Base-by-base conservation (phyloP, 2,888 invertebrate genomes). In the Lepeophtheirus nordmannii region DNA sequence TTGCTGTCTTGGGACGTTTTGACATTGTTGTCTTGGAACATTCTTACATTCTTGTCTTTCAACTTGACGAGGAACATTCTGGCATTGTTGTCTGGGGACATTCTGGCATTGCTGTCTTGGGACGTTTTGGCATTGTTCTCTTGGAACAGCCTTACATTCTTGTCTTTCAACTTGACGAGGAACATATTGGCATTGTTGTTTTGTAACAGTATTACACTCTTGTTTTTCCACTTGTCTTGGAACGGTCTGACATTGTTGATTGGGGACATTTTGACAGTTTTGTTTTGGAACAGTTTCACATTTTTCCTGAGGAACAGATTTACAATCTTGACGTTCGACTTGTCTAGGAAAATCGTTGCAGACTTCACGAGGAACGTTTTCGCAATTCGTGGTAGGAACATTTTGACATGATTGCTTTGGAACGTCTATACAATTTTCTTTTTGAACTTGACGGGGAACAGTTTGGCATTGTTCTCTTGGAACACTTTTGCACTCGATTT, bases 381-480 rank as follows among this genome's bases (percentile, higher is more conserved):
- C 9, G 20, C 65, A 63, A 1, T 23, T 23, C 10, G 17, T 39
- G 9, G 53, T 46, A 11, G 63, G 63, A 8, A 63, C 63, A 1
- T 46, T 14, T n/a, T 46, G 14, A 20, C 65, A 58, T 9, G 1
- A 12, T 39, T 65, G 65, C 30, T 58, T 58, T 20, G 65, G 65
- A 39, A 65, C 58, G 11, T 65, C 58, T 17, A 14, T 14, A 12
- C 65, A 65, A 22, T 58, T 39, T 37, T 65, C 58, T 1, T 58
- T 23, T 14, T 57, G 65, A n/a, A 65, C 65, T 41, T 64, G 56
- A 1, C 56, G 20, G 56, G 64, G 64, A 12, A 64, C 64, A 37
- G 57, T 65, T 14, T 39, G 30, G 20, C 65, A 65, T 56, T 65
- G 65, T 58, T 65, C 58, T 40, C 58, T 65, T 57, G 65, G 65